phyloP scores from a whole-genome alignment of 2,797 vertebrate genomes.

The Gallirallus australis region DNA sequence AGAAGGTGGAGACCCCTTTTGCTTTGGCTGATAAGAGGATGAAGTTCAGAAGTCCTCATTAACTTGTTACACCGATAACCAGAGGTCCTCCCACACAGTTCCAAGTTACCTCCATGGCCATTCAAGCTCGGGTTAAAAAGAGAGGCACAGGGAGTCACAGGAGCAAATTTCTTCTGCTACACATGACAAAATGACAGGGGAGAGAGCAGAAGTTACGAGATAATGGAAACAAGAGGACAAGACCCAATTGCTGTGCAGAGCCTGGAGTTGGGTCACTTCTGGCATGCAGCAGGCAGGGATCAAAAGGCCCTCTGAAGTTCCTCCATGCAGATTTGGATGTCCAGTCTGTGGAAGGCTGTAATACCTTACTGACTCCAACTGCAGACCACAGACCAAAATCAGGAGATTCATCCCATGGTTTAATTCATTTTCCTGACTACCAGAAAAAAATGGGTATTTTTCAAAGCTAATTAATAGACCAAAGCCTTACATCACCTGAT shows the following conservation, averaged over 20 bases:
- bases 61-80: not conserved
- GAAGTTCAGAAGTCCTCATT: not conserved
- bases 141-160: not conserved
- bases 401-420: not conserved
- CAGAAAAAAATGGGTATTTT: not conserved
- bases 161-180: not conserved
- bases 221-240: not conserved
- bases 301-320: not conserved
- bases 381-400: not conserved
- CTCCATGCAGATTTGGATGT: not conserved
- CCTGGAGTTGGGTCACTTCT: not conserved
- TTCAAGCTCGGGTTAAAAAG: not conserved
- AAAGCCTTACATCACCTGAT: not conserved
- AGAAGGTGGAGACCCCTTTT: not conserved
- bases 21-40: not conserved
- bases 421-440: not conserved
- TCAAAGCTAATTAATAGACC: slow-evolving; percentile 1
- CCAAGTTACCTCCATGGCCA: not conserved
- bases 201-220: not conserved
- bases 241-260: not conserved
- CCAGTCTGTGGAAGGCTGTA: not conserved
- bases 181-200: not conserved
- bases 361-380: not conserved
- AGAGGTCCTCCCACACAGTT: not conserved
- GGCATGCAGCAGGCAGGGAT: not conserved